phyloP scores from a whole-genome alignment of 2,113 vertebrate species.

The Antechinus stuartii region DNA sequence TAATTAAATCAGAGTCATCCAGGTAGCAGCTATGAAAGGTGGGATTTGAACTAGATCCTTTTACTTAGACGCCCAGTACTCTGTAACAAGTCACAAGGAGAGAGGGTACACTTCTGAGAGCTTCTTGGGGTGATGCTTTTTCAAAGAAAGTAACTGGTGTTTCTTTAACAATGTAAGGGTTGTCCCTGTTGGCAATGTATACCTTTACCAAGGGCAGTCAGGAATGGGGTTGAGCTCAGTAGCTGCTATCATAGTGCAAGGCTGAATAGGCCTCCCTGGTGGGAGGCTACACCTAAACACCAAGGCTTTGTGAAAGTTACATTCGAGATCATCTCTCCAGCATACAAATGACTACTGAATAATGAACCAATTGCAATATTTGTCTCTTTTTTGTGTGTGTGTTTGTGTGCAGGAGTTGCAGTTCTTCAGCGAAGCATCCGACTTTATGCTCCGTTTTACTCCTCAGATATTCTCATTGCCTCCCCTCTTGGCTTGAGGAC shows the following conservation, averaged over 20 bases:
- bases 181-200: neutral
- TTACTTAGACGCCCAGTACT: neutral
- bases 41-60: neutral
- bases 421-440: slow-evolving; percentile 92
- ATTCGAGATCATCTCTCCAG: neutral
- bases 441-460: slow-evolving; percentile 96
- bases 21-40: neutral
- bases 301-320: neutral
- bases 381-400: slow-evolving; percentile 7
- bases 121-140: neutral
- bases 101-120: neutral
- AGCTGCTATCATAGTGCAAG: neutral
- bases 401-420: slow-evolving; percentile 87
- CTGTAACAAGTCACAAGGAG: neutral
- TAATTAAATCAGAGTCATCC: neutral
- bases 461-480: slow-evolving; percentile 95
- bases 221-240: neutral
- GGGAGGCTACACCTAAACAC: neutral
- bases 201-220: neutral
- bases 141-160: neutral
- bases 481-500: slow-evolving; percentile 96
- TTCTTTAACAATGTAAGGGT: neutral
- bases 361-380: neutral
- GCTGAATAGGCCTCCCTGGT: neutral
- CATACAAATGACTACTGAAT: neutral